Percentiles rank a stretch among this genome's conserved stretches.
phyloP scores from a whole-genome alignment of 2,888 invertebrate genomes.

The Brenthis hecate region DNA sequence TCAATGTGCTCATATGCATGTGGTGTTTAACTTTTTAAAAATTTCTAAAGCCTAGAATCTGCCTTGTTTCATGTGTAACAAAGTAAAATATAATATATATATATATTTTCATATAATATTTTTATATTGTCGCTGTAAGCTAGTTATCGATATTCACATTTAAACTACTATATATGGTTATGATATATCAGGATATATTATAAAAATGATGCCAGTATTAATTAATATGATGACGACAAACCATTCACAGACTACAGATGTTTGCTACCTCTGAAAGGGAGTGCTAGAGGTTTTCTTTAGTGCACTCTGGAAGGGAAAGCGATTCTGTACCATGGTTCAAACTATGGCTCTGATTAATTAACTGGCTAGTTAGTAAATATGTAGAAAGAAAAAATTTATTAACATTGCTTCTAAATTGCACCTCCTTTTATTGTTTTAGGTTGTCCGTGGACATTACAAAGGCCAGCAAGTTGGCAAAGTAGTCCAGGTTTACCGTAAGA shows the following conservation, averaged over 20 bases:
- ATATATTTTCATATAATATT: no score
- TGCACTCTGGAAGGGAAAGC: slow-evolving; percentile 51
- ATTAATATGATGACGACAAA: slow-evolving; percentile 79
- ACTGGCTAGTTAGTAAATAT: slow-evolving; percentile 37
- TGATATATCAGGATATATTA: not conserved
- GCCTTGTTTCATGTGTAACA: no score
- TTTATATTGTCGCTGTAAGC: no score
- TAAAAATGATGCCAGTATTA: slow-evolving; percentile 44
- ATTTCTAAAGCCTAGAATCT: no score
- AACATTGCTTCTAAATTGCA: not conserved
- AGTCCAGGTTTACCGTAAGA: slow-evolving; percentile 99
- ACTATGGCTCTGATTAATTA: slow-evolving; percentile 77
- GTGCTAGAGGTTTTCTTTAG: slow-evolving; percentile 73
- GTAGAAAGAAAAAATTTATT: not conserved
- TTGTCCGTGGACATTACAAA: slow-evolving; percentile 99
- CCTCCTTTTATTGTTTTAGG: slow-evolving; percentile 77
- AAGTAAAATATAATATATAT: no score
- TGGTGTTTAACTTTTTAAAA: no score
- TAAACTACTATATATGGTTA: no score
- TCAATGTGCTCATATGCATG: slow-evolving; percentile 24
- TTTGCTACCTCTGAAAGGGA: slow-evolving; percentile 53
- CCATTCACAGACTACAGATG: slow-evolving; percentile 82
- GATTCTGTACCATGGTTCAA: slow-evolving; percentile 77
- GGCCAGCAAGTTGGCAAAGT: slow-evolving; percentile 99
- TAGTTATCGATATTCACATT: no score